Percentiles rank a stretch among this genome's conserved stretches.
Conservation (phyloP, 2,797 vertebrate species). For the Simalia tracyae region DNA sequence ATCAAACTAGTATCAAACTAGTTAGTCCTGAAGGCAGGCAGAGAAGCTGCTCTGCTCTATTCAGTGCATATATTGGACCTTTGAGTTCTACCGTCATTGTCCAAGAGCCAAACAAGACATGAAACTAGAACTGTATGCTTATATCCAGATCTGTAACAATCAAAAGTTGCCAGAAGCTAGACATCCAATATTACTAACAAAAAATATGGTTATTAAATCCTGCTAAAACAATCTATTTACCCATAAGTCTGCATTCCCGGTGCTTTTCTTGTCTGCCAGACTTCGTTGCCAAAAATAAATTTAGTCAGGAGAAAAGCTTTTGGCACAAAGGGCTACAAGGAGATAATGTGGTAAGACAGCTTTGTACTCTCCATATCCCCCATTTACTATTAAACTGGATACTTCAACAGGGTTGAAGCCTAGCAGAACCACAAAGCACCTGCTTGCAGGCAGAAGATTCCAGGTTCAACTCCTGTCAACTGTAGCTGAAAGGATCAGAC, state of each 20-base stretch:
- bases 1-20: background rate
- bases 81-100: background rate
- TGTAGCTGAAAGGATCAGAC: background rate
- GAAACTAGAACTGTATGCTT: background rate
- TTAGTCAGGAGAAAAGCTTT: background rate
- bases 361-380: background rate
- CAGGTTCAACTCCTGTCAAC: background rate
- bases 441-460: background rate
- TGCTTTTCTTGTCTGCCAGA: background rate
- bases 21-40: background rate
- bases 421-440: background rate
- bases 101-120: background rate
- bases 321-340: background rate
- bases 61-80: background rate
- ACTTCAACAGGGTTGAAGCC: background rate
- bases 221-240: background rate
- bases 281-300: background rate
- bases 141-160: background rate
- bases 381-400: background rate
- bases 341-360: background rate
- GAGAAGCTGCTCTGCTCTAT: background rate
- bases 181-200: background rate
- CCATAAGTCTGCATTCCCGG: background rate
- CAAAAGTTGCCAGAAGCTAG: background rate
- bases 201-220: background rate